Percentiles rank a stretch among this genome's conserved stretches.
Conservation (phyloP, 2,113 vertebrate genomes). For the Zosterops hypoxanthus region DNA sequence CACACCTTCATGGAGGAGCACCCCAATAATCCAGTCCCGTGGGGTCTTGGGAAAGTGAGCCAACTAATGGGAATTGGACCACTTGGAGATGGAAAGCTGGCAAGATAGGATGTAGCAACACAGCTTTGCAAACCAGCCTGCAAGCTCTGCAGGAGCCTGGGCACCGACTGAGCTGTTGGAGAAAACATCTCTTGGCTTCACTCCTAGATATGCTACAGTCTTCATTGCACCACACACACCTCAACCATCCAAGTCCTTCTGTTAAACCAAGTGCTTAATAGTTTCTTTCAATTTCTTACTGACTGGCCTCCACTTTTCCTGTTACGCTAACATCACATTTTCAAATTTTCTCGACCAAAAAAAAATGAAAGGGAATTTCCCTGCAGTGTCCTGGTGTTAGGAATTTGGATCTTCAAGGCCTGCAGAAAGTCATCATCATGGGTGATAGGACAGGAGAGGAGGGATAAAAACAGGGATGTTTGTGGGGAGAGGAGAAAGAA, state of each 20-base stretch:
- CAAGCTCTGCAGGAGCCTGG: neutral
- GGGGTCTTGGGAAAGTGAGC: neutral
- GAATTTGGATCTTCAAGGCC: neutral
- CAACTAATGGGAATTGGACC: neutral
- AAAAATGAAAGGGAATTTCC: neutral
- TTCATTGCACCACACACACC: neutral
- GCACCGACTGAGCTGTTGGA: neutral
- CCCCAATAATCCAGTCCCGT: neutral
- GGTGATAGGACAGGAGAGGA: neutral
- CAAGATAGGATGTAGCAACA: neutral
- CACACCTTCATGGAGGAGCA: neutral
- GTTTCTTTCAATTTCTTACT: neutral
- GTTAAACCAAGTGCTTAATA: neutral
- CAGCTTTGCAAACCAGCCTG: neutral
- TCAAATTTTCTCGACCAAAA: neutral
- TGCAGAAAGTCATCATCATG: neutral
- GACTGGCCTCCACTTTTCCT: accelerated
- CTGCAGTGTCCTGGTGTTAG: neutral
- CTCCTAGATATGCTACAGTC: neutral
- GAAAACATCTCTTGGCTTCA: neutral
- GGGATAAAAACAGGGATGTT: neutral
- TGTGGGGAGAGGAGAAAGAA: neutral
- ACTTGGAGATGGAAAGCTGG: neutral
- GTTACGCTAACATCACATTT: neutral
- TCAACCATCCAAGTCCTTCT: neutral